Percentiles rank a stretch among this genome's conserved stretches.
phyloP scores from a whole-genome alignment of 2,888 invertebrate genomes.

The Mimas tiliae region DNA sequence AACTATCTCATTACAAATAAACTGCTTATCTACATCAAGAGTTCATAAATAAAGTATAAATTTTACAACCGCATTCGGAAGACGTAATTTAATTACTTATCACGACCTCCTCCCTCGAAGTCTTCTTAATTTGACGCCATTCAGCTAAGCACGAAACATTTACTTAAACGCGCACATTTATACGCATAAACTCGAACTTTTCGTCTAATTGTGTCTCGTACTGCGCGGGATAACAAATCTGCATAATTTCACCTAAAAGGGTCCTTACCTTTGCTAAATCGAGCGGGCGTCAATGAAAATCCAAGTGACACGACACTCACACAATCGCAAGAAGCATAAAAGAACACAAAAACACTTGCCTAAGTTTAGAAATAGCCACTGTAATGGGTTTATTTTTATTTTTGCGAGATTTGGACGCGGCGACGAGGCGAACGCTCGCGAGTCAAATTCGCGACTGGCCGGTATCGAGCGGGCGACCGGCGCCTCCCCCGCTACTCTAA shows the following conservation, averaged over 20 bases:
- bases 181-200: constrained; percentile 5
- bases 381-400: constrained; percentile 52
- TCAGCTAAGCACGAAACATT: constrained; percentile 18
- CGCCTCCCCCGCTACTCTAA: constrained; percentile 78
- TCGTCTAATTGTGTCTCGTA: background rate
- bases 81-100: background rate
- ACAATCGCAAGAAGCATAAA: constrained; percentile 8
- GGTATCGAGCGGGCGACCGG: constrained; percentile 75
- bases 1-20: background rate
- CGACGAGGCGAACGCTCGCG: constrained; percentile 54
- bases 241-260: constrained; percentile 15
- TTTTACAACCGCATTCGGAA: constrained; percentile 1
- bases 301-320: constrained; percentile 24
- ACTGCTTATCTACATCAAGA: background rate
- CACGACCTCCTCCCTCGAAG: background rate
- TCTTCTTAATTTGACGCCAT: constrained; percentile 16
- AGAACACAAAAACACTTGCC: constrained; percentile 10
- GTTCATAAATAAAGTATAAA: background rate
- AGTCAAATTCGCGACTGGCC: constrained; percentile 69
- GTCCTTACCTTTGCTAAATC: constrained; percentile 25
- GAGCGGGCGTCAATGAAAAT: constrained; percentile 9
- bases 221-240: constrained; percentile 3
- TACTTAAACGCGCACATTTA: background rate
- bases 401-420: constrained; percentile 40
- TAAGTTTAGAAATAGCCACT: constrained; percentile 23